phyloP scores from a whole-genome alignment of 2,888 invertebrate species.

The Blastobasis adustella region DNA sequence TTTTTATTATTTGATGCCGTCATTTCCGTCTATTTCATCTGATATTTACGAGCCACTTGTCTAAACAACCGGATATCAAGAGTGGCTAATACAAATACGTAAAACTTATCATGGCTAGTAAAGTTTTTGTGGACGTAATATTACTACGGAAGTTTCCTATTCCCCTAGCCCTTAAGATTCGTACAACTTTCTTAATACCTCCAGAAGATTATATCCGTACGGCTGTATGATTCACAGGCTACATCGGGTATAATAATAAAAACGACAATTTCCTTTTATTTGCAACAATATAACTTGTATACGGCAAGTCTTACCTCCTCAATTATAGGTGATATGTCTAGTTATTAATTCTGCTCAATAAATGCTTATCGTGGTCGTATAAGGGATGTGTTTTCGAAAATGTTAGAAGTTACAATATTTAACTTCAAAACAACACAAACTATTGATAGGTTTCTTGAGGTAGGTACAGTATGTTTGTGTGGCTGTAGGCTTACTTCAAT shows the following conservation, averaged over 20 bases:
- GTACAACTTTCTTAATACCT: constrained; percentile 69
- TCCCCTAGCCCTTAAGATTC: constrained; percentile 48
- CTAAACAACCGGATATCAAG: too few relatives aligned
- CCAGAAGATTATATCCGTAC: constrained; percentile 57
- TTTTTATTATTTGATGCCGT: too few relatives aligned
- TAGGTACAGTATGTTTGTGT: too few relatives aligned
- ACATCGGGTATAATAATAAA: constrained; percentile 55
- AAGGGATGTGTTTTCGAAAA: constrained; percentile 23
- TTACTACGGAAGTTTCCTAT: constrained; percentile 40
- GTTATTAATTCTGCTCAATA: constrained; percentile 68
- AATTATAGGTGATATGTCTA: constrained; percentile 40
- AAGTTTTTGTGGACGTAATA: constrained; percentile 62
- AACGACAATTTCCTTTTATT: constrained; percentile 62
- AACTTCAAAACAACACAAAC: too few relatives aligned
- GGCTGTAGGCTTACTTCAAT: too few relatives aligned
- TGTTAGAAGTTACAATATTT: too few relatives aligned
- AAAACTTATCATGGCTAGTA: constrained; percentile 48
- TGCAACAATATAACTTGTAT: constrained; percentile 54
- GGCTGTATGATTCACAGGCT: constrained; percentile 34
- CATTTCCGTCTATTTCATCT: too few relatives aligned
- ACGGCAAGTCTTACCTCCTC: constrained; percentile 28
- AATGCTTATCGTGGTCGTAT: constrained; percentile 38
- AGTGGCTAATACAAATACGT: constrained; percentile 22
- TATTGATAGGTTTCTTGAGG: too few relatives aligned
- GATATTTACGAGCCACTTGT: too few relatives aligned